Evolutionary conservation across 2,797 vertebrate species (phyloP).

Genomic region (Micrastur ruficollis): DNA sequence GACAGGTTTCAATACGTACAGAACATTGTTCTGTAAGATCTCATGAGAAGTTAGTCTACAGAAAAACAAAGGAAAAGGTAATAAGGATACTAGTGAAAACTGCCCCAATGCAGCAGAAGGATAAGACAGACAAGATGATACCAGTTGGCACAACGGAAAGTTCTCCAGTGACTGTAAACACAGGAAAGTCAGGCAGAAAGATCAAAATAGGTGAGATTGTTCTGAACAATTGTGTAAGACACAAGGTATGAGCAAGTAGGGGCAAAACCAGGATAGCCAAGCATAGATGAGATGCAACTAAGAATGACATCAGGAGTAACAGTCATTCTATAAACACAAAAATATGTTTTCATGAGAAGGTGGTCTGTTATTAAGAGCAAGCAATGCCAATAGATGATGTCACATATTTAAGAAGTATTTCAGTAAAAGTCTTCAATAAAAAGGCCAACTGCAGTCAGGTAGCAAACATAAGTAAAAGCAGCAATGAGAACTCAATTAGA

Average conservation of each 20-base stretch:
- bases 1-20: not conserved
- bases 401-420: not conserved
- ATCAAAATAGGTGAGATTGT: not conserved
- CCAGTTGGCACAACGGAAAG: not conserved
- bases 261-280: not conserved
- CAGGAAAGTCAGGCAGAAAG: not conserved
- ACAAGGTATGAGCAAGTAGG: not conserved
- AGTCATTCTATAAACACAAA: not conserved
- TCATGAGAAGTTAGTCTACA: not conserved
- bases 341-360: not conserved
- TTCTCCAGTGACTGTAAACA: not conserved
- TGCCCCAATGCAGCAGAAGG: not conserved
- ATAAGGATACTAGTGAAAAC: not conserved
- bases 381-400: not conserved
- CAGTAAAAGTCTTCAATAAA: not conserved
- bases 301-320: not conserved
- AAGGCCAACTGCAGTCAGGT: not conserved
- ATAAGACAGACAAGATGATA: not conserved
- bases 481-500: not conserved
- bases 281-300: not conserved
- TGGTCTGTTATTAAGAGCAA: not conserved
- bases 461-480: not conserved
- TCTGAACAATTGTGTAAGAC: not conserved
- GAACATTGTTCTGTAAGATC: not conserved
- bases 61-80: not conserved